Evolutionary conservation across 2,888 invertebrate genomes (phyloP).

Genomic region (Aphidius colemani): DNA sequence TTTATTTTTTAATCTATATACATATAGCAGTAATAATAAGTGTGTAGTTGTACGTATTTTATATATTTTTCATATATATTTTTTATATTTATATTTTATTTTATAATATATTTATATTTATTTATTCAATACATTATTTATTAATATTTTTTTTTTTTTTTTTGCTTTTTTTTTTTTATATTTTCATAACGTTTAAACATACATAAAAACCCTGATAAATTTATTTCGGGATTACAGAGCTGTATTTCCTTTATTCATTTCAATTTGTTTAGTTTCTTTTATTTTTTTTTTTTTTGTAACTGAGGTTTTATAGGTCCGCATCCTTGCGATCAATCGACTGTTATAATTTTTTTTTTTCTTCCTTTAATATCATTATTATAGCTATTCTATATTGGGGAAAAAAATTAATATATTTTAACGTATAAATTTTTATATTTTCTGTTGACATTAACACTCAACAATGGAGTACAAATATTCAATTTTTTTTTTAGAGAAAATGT

Average conservation of each 20-base stretch:
- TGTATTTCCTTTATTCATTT: neutral
- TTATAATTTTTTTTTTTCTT: no score
- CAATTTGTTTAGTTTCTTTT: neutral
- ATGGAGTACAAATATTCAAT: neutral
- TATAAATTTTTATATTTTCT: neutral
- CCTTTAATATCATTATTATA: no score
- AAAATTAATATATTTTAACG: slow-evolving; percentile 8
- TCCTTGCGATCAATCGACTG: no score
- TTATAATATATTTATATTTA: slow-evolving; percentile 36
- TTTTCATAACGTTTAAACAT: slow-evolving; percentile 45
- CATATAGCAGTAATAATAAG: slow-evolving; percentile 36
- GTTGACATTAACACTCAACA: neutral
- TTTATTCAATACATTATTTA: no score
- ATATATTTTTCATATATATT: slow-evolving; percentile 37
- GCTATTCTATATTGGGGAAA: neutral
- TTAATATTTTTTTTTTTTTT: neutral
- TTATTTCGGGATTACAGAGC: slow-evolving; percentile 46
- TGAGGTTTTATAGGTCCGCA: no score
- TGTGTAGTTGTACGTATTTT: no score
- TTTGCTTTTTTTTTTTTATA: slow-evolving; percentile 27
- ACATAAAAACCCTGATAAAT: slow-evolving; percentile 55
- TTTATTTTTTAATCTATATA: slow-evolving; percentile 52
- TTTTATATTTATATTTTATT: slow-evolving; percentile 46
- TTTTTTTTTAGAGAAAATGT: slow-evolving; percentile 15
- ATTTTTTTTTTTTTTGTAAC: neutral